A percentile compares a stretch with the other conserved stretches of the same genome.
Evolutionary conservation across 2,888 invertebrate species (phyloP).

Genomic region (Eupsilia transversa): DNA sequence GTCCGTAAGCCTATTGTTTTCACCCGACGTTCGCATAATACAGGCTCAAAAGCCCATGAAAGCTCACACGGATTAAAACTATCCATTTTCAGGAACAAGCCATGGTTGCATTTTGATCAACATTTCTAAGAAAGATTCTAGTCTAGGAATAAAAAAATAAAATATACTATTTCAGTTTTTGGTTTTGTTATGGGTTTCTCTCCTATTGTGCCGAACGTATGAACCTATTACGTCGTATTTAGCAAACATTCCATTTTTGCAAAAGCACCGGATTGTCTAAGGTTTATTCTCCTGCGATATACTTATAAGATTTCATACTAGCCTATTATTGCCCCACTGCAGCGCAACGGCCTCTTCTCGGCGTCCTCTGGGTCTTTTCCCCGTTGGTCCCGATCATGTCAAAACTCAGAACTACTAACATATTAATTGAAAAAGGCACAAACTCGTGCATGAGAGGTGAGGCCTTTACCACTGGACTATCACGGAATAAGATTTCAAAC

Average conservation of each 20-base stretch:
- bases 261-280: not conserved
- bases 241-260: not conserved
- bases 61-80: not conserved
- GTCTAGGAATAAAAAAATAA: not conserved
- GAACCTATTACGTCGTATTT: not conserved
- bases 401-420: not conserved
- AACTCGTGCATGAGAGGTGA: not conserved
- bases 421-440: not conserved
- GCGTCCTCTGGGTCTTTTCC: too few relatives aligned
- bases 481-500: not conserved
- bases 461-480: not conserved
- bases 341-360: not conserved
- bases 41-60: conserved; percentile 9
- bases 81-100: conserved; percentile 7
- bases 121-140: not conserved
- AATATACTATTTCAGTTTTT: too few relatives aligned
- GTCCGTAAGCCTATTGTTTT: conserved; percentile 32
- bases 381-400: too few relatives aligned
- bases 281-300: not conserved
- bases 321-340: not conserved
- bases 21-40: not conserved
- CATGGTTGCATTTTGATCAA: not conserved
- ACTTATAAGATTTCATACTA: not conserved
- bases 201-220: not conserved
- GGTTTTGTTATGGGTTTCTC: not conserved